Base-by-base conservation (phyloP, 1,140 invertebrate species). In the Armadillidium nasatum region DNA sequence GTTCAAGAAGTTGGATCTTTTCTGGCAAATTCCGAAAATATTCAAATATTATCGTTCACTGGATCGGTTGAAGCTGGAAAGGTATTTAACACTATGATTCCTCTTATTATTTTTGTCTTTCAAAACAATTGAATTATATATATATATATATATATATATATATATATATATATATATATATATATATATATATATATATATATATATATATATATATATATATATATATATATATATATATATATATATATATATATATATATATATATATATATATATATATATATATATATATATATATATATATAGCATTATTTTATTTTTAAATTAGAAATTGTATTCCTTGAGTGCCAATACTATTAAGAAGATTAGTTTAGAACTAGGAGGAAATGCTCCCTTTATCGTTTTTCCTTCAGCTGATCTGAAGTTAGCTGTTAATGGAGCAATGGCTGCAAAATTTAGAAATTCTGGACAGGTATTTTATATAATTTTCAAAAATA, bases 391-490 rank as follows among this genome's bases (percentile, higher is more conserved):
- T 84, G 89, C 89, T 2, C 88, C 89, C 0, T 88, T 90, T 77
- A 89, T 90, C 80, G 87, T 90, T 19, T 90, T 90, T 82, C 84
- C 88, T 76, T 87, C 86, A 43, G 97, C 97, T 0, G 89, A 99
- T 85, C 77, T 99, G n/a, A 89, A 95, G 76, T 87, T 89, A 82
- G 96, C 97, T 46, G 90, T 98, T 11, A 86, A 88, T 78, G 93
- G 94, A n/a, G 91, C 93, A 2, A 92, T 99, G 87, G 87, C 88
- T 7, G 92, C 92, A 10, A 99, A 99, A 87, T 99, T 99, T 83
- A 88, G 97, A 79, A 96, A 96, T 84, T 91, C 93, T 83, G 97
- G 97, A 15, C 91, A 80, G 76, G 79, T 77, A 33, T 33, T 33
- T 33, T 33, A 3, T 6, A 6, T 33, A 33, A 33, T 33, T 33